Evolutionary conservation across 2,113 vertebrate species (phyloP).

Genomic region (Xenus cinereus): DNA sequence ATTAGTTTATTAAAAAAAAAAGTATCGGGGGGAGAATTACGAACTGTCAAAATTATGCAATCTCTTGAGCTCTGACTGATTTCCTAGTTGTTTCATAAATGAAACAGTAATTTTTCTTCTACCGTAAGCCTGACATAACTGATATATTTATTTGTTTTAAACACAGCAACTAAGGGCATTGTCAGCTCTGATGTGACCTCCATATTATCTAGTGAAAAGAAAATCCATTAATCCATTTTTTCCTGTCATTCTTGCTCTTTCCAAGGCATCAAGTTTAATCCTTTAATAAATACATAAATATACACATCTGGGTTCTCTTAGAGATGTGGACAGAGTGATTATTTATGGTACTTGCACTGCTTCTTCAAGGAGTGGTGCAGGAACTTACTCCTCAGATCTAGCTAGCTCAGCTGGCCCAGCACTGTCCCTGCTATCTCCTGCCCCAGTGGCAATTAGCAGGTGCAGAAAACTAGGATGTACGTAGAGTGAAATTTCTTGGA

Average conservation of each 20-base stretch:
- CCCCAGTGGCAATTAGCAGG: not conserved
- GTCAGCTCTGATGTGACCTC: not conserved
- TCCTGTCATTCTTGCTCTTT: not conserved
- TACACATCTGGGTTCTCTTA: not conserved
- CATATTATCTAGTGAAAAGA: not conserved
- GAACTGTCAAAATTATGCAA: not conserved
- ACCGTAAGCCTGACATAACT: not conserved
- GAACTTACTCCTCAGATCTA: not conserved
- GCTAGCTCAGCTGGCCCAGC: not conserved
- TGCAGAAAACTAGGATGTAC: not conserved
- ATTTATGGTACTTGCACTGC: not conserved
- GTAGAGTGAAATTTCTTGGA: not conserved
- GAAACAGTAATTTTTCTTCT: not conserved
- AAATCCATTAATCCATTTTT: not conserved
- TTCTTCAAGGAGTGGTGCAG: not conserved
- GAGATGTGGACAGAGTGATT: not conserved
- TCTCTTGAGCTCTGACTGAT: not conserved
- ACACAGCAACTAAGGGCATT: fast-evolving
- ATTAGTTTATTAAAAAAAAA: not conserved
- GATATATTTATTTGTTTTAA: not conserved
- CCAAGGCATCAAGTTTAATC: not conserved
- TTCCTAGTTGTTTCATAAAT: not conserved
- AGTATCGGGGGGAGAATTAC: fast-evolving
- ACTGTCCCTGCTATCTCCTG: not conserved
- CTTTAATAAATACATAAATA: not conserved